Conservation (phyloP, 1,140 invertebrate genomes). For the Octopus sinensis region DNA sequence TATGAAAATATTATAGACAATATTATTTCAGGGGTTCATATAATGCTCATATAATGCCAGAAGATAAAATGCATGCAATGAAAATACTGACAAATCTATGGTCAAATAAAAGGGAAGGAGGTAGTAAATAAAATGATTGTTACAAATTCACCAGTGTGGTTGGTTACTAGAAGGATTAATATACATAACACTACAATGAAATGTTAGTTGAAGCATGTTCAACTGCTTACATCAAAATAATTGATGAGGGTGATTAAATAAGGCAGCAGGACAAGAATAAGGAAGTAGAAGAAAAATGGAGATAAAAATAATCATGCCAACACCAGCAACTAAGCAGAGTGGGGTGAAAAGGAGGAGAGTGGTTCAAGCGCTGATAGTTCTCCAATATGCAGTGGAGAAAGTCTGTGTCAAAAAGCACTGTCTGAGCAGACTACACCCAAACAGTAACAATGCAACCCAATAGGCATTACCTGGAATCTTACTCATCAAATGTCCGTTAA, state of each 20-base stretch:
- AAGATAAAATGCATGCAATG: conserved; percentile 3
- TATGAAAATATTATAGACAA: too few species aligned
- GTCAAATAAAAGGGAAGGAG: not conserved
- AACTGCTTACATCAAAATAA: conserved; percentile 4
- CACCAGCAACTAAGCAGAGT: conserved; percentile 16
- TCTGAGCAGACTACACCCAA: conserved; percentile 17
- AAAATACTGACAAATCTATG: conserved; percentile 3
- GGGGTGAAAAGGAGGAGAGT: not conserved
- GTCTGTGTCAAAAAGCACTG: conserved; percentile 14
- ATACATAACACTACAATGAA: conserved; percentile 8
- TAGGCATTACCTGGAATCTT: conserved; percentile 16
- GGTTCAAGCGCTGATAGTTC: conserved; percentile 11
- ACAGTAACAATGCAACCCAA: conserved; percentile 18
- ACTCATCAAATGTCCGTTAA: conserved; percentile 14
- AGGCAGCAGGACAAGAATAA: conserved; percentile 6
- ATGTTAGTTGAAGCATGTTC: conserved; percentile 10
- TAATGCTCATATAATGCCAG: not conserved
- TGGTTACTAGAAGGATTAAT: conserved; percentile 8
- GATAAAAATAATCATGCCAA: conserved; percentile 12
- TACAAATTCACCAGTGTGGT: not conserved
- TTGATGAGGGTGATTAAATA: conserved; percentile 7
- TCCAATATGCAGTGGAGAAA: conserved; percentile 17
- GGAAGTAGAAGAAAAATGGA: not conserved
- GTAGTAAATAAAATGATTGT: not conserved
- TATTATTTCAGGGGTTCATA: conserved; percentile 3